These are phyloP conservation scores for Sarcophaga rosellei DNA, from an alignment of 2,888 invertebrate species.

Conservation along the genomic window DNA sequence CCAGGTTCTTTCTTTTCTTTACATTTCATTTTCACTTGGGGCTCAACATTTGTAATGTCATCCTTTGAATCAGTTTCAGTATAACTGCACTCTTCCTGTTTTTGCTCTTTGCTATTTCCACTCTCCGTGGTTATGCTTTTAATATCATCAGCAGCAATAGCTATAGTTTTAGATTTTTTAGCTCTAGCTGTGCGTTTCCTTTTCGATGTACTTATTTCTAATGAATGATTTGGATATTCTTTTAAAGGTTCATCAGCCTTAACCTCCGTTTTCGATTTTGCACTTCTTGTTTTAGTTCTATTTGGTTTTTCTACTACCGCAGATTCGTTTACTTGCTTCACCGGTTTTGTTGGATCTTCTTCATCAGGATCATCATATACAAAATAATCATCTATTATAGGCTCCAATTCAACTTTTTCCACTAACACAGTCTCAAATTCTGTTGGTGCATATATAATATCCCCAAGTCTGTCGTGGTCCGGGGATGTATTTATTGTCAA, in stretches of 20 bases:
- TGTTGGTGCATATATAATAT: constrained; percentile 31
- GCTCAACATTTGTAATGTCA: background rate
- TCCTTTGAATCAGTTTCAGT: background rate
- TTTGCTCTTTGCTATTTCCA: background rate
- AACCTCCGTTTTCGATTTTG: background rate
- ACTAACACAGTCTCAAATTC: constrained; percentile 48
- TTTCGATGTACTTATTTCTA: background rate
- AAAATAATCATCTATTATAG: background rate
- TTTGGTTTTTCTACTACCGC: background rate
- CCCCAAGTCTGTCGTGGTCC: background rate
- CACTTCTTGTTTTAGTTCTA: background rate
- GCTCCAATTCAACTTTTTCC: constrained; percentile 37
- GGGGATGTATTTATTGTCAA: background rate
- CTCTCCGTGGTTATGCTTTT: background rate
- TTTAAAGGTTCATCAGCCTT: background rate
- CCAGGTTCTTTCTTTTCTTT: constrained; percentile 33
- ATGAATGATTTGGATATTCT: background rate
- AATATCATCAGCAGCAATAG: background rate
- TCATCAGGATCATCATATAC: constrained; percentile 5
- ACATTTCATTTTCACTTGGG: constrained; percentile 7
- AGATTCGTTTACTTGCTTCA: background rate
- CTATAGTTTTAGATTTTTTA: background rate
- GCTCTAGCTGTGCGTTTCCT: background rate
- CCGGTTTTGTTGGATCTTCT: background rate
- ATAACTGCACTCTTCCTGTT: background rate